Base-by-base conservation (phyloP, 2,797 vertebrate species). In the Gephyroberyx darwinii region DNA sequence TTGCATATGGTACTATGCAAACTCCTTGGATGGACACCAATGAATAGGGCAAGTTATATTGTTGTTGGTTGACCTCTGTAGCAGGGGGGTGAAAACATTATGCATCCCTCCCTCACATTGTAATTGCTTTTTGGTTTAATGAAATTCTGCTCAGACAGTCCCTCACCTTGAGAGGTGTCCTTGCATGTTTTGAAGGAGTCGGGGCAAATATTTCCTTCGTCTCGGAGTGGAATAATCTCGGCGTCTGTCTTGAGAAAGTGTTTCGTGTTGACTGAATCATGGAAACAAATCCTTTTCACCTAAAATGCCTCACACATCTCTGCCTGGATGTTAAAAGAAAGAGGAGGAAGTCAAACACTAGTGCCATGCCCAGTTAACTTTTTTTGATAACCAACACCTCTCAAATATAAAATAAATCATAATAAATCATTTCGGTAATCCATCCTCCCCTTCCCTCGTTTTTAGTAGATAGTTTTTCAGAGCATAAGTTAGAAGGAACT, bases 51-150 rank as follows among this genome's bases (percentile, higher is more conserved):
- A 13, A 67, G 67, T 74, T 72, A 51, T 72, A 58, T 65, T 76
- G 80, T 76, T 82, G 80, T 83, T 71, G 66, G 52, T 22, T 83
- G 78, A 84, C 88, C 85, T 84, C 75, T n/a, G 76, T 17, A 50
- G 68, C 55, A 55, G 35, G n/a, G 61, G 61, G 73, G 55, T 71
- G 78, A 73, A 76, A 69, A 75, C 74, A 74, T 22, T 47, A 47
- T 20, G 78, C 84, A 66, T 47, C 69, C 77, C 64, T 74, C 71
- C 56, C 66, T 80, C 50, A 5, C 50, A 61, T 22, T 58, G 64
- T 89, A 86, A 88, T 84, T 87, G 75, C 51, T 69, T 87, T 84
- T 37, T 45, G 7, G 6, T 76, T 77, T 86, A 88, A 86, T 88
- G 75, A 85, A 80, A 87, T 86, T 88, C 83, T 47, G 85, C 74